Evolutionary conservation across 2,113 vertebrate genomes (phyloP), one percentile per base, ranked within the genome.

Genomic region (Oncorhynchus nerka): DNA sequence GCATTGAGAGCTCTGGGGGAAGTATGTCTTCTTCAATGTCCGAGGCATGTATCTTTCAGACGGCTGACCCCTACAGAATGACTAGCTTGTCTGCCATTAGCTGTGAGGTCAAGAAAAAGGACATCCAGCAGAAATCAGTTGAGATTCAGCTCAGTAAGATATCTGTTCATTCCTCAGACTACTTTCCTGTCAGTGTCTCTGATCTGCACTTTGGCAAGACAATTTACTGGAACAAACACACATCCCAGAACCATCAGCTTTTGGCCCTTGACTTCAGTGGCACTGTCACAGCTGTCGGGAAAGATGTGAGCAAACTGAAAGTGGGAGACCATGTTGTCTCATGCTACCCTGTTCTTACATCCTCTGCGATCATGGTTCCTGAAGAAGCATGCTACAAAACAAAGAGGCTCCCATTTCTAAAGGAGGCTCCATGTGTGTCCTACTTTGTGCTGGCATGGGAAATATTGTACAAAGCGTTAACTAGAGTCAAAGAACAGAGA

Each of bases 131-230:
- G 15, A 79, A 85, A 24, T 89, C 82, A 1, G 84, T 95, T 76
- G 92, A 96, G 88, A 91, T 96, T 77, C 83, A 76, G 28, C 85
- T 92, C 19, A 91, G 83, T 68, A 90, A 90, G 78, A 91, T 97
- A 28, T 94, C 94, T 75, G 88, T 94, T 74, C 95, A 97, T 84
- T 94, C 96, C 1, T 93, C 95, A 16, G 95, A 96, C 79, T 96
- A 95, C 87, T 96, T 94, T 84, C 95, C 95, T 34, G 82, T 96
- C 73, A 97, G 89, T 67, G 4, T 85, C 61, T 94, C 95, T 28
- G 93, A 93, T 74, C 70, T 87, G 12, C 92, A 68, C 73, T 95
- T 93, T 85, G 94, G 94, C 24, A 86, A 89, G 26, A 92, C 93
- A 0, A 59, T 96, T 8, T 96, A 97, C 19, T 97, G 95, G 95